Percentiles rank a stretch among this genome's conserved stretches.
Conservation (phyloP, 2,113 vertebrate genomes). For the Callorhinus ursinus region DNA sequence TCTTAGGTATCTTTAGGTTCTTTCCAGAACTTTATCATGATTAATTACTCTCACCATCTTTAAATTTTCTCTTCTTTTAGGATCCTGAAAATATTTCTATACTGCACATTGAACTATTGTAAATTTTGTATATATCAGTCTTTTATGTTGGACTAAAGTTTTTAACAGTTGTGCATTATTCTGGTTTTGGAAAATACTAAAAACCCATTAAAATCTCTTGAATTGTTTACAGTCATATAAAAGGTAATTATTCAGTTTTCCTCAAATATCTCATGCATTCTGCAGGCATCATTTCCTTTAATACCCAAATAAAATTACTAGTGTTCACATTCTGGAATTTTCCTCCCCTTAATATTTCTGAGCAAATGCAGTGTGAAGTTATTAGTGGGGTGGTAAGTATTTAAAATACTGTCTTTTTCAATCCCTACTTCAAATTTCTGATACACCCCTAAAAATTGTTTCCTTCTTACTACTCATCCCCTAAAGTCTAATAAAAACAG, state of each 20-base stretch:
- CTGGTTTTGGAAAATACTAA: background rate
- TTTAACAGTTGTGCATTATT: background rate
- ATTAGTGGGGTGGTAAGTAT: background rate
- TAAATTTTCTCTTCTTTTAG: background rate
- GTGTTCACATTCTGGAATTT: background rate
- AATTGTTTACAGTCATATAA: background rate
- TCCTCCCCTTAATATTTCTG: background rate
- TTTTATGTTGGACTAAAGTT: background rate
- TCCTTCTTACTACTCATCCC: background rate
- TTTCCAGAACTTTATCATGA: background rate
- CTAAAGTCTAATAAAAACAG: background rate
- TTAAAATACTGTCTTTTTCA: background rate
- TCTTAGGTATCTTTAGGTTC: background rate
- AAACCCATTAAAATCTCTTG: background rate
- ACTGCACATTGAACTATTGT: background rate
- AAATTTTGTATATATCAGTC: background rate
- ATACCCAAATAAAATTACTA: background rate
- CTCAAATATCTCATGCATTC: background rate
- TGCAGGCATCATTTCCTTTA: background rate
- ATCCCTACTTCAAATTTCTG: background rate
- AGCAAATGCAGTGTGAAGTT: background rate
- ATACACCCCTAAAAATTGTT: background rate
- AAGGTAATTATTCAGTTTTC: background rate
- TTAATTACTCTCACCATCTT: background rate
- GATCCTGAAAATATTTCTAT: background rate